A percentile compares a stretch with the other conserved stretches of the same genome.
These are phyloP conservation scores for Sarcophaga bullata DNA, from an alignment of 1,140 invertebrate species.

Conservation along the genomic window DNA sequence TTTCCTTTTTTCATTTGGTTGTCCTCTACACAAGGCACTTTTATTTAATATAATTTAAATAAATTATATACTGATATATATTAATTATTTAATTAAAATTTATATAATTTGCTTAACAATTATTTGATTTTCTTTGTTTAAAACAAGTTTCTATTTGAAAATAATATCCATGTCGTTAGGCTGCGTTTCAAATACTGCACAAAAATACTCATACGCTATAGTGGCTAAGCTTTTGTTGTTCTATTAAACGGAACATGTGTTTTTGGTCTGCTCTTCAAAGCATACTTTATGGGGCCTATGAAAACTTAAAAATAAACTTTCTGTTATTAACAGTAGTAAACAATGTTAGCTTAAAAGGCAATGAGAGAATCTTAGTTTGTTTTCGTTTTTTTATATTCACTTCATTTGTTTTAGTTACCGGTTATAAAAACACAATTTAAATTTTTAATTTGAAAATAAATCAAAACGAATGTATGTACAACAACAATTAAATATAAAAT, in stretches of 20 bases:
- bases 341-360: no score
- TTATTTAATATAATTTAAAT: background rate
- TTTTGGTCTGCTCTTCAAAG: background rate
- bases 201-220: conserved; percentile 5
- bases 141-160: background rate
- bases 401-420: no score
- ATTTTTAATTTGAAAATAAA: no score
- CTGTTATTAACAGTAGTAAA: background rate
- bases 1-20: background rate
- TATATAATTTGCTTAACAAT: background rate
- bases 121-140: background rate
- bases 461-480: no score
- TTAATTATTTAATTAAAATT: background rate
- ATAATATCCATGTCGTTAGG: background rate
- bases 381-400: no score
- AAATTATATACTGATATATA: background rate
- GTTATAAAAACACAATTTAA: no score
- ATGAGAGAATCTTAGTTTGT: no score
- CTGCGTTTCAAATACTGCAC: background rate
- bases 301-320: background rate
- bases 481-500: no score
- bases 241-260: background rate
- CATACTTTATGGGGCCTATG: background rate
- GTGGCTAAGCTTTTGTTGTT: background rate
- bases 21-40: conserved; percentile 29